Evolutionary conservation across 2,113 vertebrate genomes (phyloP).

Genomic region (Physeter macrocephalus): DNA sequence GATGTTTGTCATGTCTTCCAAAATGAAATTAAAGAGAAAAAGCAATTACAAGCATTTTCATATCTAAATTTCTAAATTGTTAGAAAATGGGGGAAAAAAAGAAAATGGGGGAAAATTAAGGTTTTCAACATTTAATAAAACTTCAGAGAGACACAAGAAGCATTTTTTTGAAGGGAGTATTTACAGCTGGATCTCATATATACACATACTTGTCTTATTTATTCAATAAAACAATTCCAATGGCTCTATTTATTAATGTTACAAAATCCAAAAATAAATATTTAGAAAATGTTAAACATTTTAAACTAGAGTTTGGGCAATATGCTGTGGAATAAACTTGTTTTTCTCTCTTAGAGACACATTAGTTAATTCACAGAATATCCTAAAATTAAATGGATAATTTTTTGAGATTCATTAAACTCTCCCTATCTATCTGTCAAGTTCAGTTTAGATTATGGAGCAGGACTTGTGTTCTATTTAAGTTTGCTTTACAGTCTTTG

Average conservation of each 20-base stretch:
- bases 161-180: neutral
- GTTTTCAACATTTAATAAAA: neutral
- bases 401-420: conserved; percentile 21
- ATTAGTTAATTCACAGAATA: neutral
- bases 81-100: neutral
- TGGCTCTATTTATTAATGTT: neutral
- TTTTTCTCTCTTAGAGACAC: neutral
- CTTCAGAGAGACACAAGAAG: neutral
- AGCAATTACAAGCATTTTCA: neutral
- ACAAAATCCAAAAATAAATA: neutral
- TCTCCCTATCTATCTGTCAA: conserved; percentile 50
- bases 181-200: neutral
- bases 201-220: neutral
- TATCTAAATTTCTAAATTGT: neutral
- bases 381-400: neutral
- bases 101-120: neutral
- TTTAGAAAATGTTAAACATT: neutral
- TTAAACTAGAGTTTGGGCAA: neutral
- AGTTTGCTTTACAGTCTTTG: conserved; percentile 63
- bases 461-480: conserved; percentile 58
- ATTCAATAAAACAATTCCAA: neutral
- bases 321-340: neutral
- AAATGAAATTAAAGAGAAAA: neutral
- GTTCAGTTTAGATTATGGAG: conserved; percentile 54
- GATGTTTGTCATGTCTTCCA: neutral